Conservation (phyloP, 2,113 vertebrate species). For the Notothenia rossii region DNA sequence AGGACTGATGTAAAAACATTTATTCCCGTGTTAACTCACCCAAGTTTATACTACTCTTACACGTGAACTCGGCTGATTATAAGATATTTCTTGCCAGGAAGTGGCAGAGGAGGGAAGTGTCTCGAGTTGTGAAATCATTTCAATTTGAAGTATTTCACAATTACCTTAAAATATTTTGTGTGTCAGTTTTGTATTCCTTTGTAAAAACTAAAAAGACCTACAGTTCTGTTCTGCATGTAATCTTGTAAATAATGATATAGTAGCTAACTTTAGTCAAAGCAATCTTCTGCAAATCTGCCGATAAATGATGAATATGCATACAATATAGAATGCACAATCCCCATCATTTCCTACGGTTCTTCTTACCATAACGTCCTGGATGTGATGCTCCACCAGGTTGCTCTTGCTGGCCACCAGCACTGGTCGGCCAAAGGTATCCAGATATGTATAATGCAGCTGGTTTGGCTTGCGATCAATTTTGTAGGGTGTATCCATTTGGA, state of each 20-base stretch:
- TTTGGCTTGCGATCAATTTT: constrained; percentile 89
- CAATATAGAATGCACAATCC: background rate
- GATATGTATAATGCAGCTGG: constrained; percentile 95
- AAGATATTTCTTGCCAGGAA: too few species aligned
- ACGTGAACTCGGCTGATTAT: too few species aligned
- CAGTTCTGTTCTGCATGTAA: too few species aligned
- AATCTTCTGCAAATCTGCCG: background rate
- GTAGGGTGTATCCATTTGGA: constrained; percentile 95
- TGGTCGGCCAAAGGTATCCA: constrained; percentile 96
- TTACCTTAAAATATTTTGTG: too few species aligned
- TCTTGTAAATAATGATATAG: background rate
- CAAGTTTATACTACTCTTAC: background rate
- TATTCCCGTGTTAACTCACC: background rate
- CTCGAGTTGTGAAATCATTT: too few species aligned
- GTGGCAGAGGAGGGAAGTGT: too few species aligned
- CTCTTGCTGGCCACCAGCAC: constrained; percentile 95
- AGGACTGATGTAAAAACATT: background rate
- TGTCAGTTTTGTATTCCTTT: too few species aligned
- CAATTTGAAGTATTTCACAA: too few species aligned
- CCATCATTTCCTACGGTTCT: background rate
- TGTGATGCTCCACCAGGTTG: constrained; percentile 98
- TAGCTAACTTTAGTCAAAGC: background rate
- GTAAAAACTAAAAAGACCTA: too few species aligned
- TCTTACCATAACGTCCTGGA: constrained; percentile 96
- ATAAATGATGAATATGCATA: background rate